Percentiles rank a stretch among this genome's conserved stretches.
These are phyloP conservation scores for Plagodis pulveraria DNA, from an alignment of 2,888 invertebrate genomes.

Conservation along the genomic window DNA sequence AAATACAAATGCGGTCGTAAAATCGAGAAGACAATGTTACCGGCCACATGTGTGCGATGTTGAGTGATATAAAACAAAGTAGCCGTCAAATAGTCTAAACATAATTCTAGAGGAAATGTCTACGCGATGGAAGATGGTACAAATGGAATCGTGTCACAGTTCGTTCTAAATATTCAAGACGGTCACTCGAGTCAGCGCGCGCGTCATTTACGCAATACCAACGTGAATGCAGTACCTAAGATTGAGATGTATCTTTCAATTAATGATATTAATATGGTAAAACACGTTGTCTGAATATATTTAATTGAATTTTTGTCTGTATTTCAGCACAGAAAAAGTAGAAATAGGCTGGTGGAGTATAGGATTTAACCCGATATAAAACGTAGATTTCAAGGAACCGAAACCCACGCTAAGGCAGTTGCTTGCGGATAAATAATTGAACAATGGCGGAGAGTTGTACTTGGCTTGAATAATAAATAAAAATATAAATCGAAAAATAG, in stretches of 20 bases:
- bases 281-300: neutral
- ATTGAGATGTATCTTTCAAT: slow-evolving; percentile 5
- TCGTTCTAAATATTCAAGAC: slow-evolving; percentile 57
- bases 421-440: too few relatives aligned
- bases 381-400: too few relatives aligned
- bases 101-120: slow-evolving; percentile 54
- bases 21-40: slow-evolving; percentile 49
- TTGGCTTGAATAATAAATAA: too few relatives aligned
- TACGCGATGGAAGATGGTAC: slow-evolving; percentile 59
- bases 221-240: slow-evolving; percentile 16
- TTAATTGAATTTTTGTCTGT: too few relatives aligned
- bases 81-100: slow-evolving; percentile 47
- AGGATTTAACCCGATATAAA: too few relatives aligned
- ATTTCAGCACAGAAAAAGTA: too few relatives aligned
- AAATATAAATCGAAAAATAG: too few relatives aligned
- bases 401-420: too few relatives aligned
- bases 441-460: too few relatives aligned
- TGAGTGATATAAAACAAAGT: slow-evolving; percentile 44
- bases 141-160: slow-evolving; percentile 61
- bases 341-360: too few relatives aligned
- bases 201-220: slow-evolving; percentile 40
- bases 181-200: slow-evolving; percentile 45
- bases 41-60: slow-evolving; percentile 33
- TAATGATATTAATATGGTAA: neutral
- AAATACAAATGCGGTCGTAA: slow-evolving; percentile 48